These are phyloP conservation scores for Microchirus variegatus DNA, from an alignment of 2,797 vertebrate genomes.

Conservation along the genomic window DNA sequence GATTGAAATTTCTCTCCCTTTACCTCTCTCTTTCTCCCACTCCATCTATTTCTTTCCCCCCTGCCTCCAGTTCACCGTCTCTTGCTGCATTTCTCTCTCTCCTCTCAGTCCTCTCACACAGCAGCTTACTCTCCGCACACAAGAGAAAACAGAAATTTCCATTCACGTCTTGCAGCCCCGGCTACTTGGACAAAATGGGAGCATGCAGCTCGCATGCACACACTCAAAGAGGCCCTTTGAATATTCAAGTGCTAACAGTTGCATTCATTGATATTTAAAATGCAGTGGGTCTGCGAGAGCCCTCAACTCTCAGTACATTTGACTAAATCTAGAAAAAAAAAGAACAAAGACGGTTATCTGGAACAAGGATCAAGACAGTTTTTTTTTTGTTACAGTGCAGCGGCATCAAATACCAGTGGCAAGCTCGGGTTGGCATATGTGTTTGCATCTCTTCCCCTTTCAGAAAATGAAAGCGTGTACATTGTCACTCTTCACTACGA, in stretches of 20 bases:
- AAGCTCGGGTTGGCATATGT: conserved; percentile 59
- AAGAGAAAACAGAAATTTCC: conserved; percentile 78
- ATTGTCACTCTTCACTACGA: conserved; percentile 60
- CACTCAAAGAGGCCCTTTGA: conserved; percentile 81
- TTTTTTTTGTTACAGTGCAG: conserved; percentile 68
- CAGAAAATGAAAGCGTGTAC: conserved; percentile 65
- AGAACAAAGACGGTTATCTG: conserved; percentile 68
- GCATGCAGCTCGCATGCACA: conserved; percentile 79
- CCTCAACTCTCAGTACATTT: conserved; percentile 68
- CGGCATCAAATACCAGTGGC: conserved; percentile 66
- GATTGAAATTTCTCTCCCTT: conserved; percentile 64
- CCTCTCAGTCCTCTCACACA: conserved; percentile 53
- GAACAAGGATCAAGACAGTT: conserved; percentile 72
- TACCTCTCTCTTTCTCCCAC: conserved; percentile 43
- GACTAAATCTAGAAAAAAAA: conserved; percentile 63
- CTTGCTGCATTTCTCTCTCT: conserved; percentile 12
- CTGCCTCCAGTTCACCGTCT: conserved; percentile 41
- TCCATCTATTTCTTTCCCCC: conserved; percentile 33
- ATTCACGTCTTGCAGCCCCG: conserved; percentile 77
- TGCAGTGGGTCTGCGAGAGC: conserved; percentile 71
- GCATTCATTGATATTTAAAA: conserved; percentile 83
- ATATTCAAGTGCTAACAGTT: conserved; percentile 82
- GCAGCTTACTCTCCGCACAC: conserved; percentile 71
- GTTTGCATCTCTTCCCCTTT: conserved; percentile 58
- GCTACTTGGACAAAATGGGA: conserved; percentile 75